These are phyloP conservation scores for Plectropomus leopardus DNA, from an alignment of 2,113 vertebrate genomes.

Conservation along the genomic window DNA sequence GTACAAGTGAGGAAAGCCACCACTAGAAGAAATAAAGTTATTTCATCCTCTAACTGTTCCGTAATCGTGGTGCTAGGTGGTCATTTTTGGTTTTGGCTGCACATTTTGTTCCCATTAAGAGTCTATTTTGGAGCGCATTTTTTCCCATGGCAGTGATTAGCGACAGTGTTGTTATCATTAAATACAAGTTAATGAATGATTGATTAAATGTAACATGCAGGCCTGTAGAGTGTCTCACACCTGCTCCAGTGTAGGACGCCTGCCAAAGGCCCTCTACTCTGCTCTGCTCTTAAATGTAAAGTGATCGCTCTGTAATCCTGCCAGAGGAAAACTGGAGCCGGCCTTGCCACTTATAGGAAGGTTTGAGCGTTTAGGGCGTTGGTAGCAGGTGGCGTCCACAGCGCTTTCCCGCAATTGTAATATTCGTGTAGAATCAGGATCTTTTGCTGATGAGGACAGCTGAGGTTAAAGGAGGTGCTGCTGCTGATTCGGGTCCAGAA, in stretches of 20 bases:
- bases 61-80: background rate
- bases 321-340: conserved; percentile 22
- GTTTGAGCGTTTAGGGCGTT: conserved; percentile 26
- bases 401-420: conserved; percentile 62
- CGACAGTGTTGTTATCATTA: background rate
- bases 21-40: background rate
- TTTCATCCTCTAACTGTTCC: conserved; percentile 1
- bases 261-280: conserved; percentile 2
- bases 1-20: background rate
- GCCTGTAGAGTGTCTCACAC: conserved; percentile 32
- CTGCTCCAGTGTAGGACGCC: conserved; percentile 14
- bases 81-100: conserved; percentile 8
- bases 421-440: conserved; percentile 70
- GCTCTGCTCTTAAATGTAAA: conserved; percentile 43
- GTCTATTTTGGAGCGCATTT: background rate
- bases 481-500: background rate
- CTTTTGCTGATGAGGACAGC: conserved; percentile 11
- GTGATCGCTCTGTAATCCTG: conserved; percentile 40
- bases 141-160: background rate
- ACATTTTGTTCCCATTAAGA: conserved; percentile 1
- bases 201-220: background rate
- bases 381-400: conserved; percentile 37
- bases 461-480: conserved; percentile 31
- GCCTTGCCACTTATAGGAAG: conserved; percentile 13
- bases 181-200: background rate